phyloP scores from a whole-genome alignment of 2,797 vertebrate genomes.

The Propithecus deckenii region DNA sequence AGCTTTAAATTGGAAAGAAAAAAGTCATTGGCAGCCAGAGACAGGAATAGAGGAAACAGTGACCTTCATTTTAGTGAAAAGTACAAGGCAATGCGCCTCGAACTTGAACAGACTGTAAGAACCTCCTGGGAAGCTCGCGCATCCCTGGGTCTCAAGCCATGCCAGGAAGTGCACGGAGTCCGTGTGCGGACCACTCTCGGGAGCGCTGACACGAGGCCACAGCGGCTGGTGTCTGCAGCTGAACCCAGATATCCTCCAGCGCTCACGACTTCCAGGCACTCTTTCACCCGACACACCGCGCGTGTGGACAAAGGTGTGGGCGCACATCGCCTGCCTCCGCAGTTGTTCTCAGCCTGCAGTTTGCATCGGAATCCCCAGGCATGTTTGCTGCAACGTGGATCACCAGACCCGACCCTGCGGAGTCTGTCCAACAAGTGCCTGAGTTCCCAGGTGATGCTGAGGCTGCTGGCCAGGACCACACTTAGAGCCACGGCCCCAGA shows the following conservation, averaged over 20 bases:
- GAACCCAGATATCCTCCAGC: background rate
- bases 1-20: background rate
- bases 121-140: fast-evolving
- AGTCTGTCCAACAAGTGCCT: fast-evolving
- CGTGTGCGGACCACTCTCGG: fast-evolving
- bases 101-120: background rate
- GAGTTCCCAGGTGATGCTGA: fast-evolving
- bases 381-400: background rate
- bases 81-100: fast-evolving
- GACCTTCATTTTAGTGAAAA: background rate
- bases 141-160: fast-evolving
- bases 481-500: no score
- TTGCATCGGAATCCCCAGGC: fast-evolving
- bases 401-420: fast-evolving
- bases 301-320: fast-evolving
- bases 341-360: fast-evolving
- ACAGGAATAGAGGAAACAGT: background rate
- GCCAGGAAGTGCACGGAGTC: fast-evolving
- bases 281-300: fast-evolving
- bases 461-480: background rate
- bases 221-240: background rate
- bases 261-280: fast-evolving
- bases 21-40: background rate
- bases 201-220: fast-evolving
- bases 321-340: fast-evolving